Conservation (phyloP, 2,888 invertebrate species). For the Rhodophaea formosa region DNA sequence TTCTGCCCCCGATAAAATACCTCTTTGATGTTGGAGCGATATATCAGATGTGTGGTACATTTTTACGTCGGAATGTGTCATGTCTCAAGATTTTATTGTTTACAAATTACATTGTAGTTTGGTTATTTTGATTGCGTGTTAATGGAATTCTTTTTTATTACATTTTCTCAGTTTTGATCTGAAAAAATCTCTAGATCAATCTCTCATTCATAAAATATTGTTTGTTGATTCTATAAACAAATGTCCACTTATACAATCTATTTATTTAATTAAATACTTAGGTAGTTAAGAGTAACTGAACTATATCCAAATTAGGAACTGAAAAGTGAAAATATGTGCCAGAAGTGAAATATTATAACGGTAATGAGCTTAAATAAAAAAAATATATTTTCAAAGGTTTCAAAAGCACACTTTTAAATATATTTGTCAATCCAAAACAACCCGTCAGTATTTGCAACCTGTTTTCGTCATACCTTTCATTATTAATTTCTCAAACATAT, state of each 20-base stretch:
- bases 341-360: no score
- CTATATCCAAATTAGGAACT: no score
- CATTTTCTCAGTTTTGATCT: not conserved
- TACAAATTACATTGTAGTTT: slow-evolving; percentile 33
- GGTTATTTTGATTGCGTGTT: slow-evolving; percentile 41
- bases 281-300: no score
- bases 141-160: slow-evolving; percentile 36
- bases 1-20: slow-evolving; percentile 62
- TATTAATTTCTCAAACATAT: not conserved
- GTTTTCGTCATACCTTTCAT: not conserved
- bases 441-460: not conserved
- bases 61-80: slow-evolving; percentile 28
- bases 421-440: not conserved
- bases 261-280: no score
- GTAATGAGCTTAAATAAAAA: no score
- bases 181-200: no score
- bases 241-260: no score
- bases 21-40: slow-evolving; percentile 24
- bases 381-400: no score
- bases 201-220: no score
- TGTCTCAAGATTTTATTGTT: slow-evolving; percentile 35
- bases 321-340: no score
- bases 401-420: not conserved
- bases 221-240: no score
- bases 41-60: slow-evolving; percentile 19